Percentiles rank a stretch among this genome's conserved stretches.
phyloP scores from a whole-genome alignment of 2,888 invertebrate genomes.

The Caenorhabditis plicata region DNA sequence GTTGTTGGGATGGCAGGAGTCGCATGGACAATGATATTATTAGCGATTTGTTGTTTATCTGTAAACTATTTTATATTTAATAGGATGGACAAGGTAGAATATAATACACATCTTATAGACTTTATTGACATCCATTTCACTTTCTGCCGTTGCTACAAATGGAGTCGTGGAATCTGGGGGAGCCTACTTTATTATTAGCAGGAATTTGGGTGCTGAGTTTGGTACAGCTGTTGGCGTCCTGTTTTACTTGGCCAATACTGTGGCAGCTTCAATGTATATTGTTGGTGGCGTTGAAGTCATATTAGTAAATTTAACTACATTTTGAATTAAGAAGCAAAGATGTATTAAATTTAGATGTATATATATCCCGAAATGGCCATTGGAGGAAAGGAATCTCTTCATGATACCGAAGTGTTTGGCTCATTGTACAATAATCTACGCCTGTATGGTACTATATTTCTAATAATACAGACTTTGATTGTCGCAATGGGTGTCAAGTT shows the following conservation, averaged over 20 bases:
- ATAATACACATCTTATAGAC: conserved; percentile 64
- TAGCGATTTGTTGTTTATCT: conserved; percentile 74
- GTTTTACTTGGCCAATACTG: conserved; percentile 95
- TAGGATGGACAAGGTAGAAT: background rate
- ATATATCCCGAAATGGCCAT: conserved; percentile 59
- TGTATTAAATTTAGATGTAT: conserved; percentile 46
- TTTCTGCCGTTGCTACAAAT: conserved; percentile 99
- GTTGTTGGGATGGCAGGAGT: conserved; percentile 72
- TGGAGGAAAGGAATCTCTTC: conserved; percentile 57
- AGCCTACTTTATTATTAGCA: conserved; percentile 94
- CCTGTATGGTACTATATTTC: conserved; percentile 87
- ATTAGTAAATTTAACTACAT: conserved; percentile 57
- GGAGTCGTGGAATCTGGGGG: conserved; percentile 94
- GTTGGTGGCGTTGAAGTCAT: conserved; percentile 74
- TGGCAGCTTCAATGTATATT: conserved; percentile 98
- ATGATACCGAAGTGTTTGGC: conserved; percentile 54
- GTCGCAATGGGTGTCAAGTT: conserved; percentile 91
- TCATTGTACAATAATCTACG: conserved; percentile 94
- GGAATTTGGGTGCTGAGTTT: conserved; percentile 88
- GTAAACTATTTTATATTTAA: conserved; percentile 60
- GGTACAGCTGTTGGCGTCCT: conserved; percentile 98
- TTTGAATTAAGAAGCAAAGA: background rate
- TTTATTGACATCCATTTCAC: conserved; percentile 78
- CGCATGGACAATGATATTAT: conserved; percentile 79
- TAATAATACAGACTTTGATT: conserved; percentile 84